These are phyloP conservation scores for Tachysurus fulvidraco DNA, from an alignment of 2,113 vertebrate genomes.

Conservation along the genomic window DNA sequence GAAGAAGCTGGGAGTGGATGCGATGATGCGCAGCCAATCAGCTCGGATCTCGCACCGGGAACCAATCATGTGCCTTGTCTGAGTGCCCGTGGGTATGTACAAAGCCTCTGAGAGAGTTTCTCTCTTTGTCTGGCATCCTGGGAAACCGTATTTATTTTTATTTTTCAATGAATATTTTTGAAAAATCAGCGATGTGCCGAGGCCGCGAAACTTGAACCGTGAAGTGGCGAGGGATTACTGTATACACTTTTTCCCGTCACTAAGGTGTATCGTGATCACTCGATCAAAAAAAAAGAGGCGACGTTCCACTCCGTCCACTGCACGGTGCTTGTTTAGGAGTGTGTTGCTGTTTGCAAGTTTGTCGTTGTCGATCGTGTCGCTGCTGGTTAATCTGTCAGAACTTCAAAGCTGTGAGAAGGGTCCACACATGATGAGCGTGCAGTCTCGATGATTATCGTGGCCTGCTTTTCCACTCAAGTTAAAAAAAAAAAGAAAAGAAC, in stretches of 20 bases:
- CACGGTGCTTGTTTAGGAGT: background rate
- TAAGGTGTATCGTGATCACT: slow-evolving; percentile 22
- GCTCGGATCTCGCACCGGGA: too few species aligned
- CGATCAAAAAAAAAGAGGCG: background rate
- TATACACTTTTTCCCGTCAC: background rate
- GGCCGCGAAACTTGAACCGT: too few species aligned
- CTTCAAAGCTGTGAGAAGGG: slow-evolving; percentile 62
- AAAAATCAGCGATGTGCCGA: too few species aligned
- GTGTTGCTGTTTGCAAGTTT: slow-evolving; percentile 35
- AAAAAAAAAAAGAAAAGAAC: background rate
- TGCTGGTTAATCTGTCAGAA: slow-evolving; percentile 64
- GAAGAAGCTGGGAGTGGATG: too few species aligned
- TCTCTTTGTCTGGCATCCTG: too few species aligned
- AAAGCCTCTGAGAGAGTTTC: too few species aligned
- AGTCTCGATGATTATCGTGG: slow-evolving; percentile 69
- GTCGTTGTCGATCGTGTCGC: slow-evolving; percentile 35
- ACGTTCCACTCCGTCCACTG: background rate
- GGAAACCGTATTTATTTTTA: too few species aligned
- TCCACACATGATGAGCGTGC: slow-evolving; percentile 64
- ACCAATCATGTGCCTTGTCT: too few species aligned
- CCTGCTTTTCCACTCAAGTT: slow-evolving; percentile 67
- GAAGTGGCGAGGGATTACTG: too few species aligned
- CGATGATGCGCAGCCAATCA: too few species aligned
- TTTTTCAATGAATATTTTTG: too few species aligned
- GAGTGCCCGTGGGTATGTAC: too few species aligned